Evolutionary conservation across 2,888 invertebrate genomes (phyloP).

Genomic region (Ophion ventricosus): DNA sequence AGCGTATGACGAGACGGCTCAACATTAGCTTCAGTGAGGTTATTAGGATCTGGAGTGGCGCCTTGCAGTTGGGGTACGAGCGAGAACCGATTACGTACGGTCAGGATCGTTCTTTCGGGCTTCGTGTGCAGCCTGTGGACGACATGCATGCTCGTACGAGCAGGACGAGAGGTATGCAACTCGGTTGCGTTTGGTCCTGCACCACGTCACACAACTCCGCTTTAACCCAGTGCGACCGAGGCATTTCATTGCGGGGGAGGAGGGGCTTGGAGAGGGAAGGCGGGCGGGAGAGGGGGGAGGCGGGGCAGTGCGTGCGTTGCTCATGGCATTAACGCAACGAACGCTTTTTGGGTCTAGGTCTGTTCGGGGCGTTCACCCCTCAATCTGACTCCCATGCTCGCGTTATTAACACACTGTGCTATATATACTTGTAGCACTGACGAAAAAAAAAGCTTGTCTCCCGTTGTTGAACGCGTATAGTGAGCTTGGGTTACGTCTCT

Average conservation of each 20-base stretch:
- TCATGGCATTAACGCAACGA: slow-evolving; percentile 70
- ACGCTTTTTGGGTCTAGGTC: slow-evolving; percentile 82
- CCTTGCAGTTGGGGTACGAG: slow-evolving; percentile 57
- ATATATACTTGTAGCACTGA: slow-evolving; percentile 44
- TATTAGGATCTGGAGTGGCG: slow-evolving; percentile 50
- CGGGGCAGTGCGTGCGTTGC: slow-evolving; percentile 65
- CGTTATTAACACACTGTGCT: slow-evolving; percentile 78
- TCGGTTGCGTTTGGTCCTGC: slow-evolving; percentile 64
- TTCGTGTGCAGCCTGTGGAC: slow-evolving; percentile 21
- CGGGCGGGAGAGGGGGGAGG: neutral
- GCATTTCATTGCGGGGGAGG: slow-evolving; percentile 20
- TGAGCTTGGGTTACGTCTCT: neutral
- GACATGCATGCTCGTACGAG: slow-evolving; percentile 42
- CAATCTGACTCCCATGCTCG: slow-evolving; percentile 64
- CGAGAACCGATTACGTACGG: slow-evolving; percentile 65
- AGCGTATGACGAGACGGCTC: neutral
- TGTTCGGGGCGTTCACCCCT: slow-evolving; percentile 80
- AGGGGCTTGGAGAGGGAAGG: neutral
- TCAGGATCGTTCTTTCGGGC: slow-evolving; percentile 46
- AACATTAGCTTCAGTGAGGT: slow-evolving; percentile 39
- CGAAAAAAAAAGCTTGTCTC: neutral
- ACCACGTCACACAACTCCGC: slow-evolving; percentile 77
- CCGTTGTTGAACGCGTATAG: neutral
- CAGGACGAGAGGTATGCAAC: slow-evolving; percentile 56
- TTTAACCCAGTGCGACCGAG: slow-evolving; percentile 80